These are phyloP conservation scores for Pseudois nayaur DNA, from an alignment of 2,113 vertebrate genomes.

Conservation along the genomic window DNA sequence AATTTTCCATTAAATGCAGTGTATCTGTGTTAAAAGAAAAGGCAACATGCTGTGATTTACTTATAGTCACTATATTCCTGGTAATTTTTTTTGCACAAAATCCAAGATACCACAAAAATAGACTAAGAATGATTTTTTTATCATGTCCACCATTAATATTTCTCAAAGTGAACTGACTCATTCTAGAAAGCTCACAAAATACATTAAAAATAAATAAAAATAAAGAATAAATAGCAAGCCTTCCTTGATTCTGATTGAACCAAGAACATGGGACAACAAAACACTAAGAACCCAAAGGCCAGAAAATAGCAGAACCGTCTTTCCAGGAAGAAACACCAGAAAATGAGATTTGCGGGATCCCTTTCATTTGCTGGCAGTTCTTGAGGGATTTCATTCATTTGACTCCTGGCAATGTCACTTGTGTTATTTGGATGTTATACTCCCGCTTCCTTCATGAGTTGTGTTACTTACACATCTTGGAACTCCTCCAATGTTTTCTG, in stretches of 20 bases:
- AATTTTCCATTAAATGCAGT: background rate
- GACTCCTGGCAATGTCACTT: background rate
- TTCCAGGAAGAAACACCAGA: background rate
- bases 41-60: background rate
- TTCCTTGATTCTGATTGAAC: background rate
- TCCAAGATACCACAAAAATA: background rate
- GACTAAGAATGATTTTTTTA: background rate
- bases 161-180: background rate
- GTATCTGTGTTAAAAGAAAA: background rate
- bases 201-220: background rate
- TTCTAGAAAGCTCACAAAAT: constrained; percentile 15
- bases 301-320: background rate
- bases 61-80: background rate
- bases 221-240: background rate
- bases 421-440: background rate
- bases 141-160: background rate
- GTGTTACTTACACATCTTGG: constrained; percentile 97
- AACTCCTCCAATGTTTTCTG: constrained; percentile 99
- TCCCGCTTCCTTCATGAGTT: background rate
- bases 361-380: background rate
- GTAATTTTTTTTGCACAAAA: background rate
- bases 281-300: background rate
- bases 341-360: background rate
- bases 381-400: background rate
- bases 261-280: background rate